phyloP scores from a whole-genome alignment of 2,113 vertebrate genomes.

The Hemiscyllium ocellatum region DNA sequence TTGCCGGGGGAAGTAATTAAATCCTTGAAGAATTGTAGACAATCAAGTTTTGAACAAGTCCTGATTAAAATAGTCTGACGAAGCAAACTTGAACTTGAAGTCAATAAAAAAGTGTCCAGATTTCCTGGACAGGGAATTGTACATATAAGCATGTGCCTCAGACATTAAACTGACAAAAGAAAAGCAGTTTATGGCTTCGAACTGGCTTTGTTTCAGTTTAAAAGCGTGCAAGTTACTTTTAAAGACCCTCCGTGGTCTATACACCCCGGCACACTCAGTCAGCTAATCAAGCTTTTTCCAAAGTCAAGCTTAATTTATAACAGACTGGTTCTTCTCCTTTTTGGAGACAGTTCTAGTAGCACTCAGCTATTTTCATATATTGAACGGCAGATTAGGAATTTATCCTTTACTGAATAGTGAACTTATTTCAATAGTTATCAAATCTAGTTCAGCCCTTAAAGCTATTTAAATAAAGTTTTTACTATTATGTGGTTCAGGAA shows the following conservation, averaged over 20 bases:
- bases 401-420: neutral
- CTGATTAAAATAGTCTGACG: constrained; percentile 62
- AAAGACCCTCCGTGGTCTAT: neutral
- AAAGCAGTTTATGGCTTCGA: constrained; percentile 46
- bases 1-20: neutral
- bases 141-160: constrained; percentile 51
- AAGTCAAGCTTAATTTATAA: neutral
- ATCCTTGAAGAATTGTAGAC: neutral
- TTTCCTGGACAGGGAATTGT: constrained; percentile 63
- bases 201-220: constrained; percentile 39
- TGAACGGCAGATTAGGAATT: neutral
- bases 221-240: constrained; percentile 10
- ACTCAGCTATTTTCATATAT: neutral
- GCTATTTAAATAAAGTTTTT: neutral
- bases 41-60: constrained; percentile 46
- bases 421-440: neutral
- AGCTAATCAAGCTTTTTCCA: neutral
- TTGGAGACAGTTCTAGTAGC: neutral
- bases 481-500: constrained; percentile 39
- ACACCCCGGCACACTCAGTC: neutral
- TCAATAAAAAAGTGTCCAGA: constrained; percentile 58
- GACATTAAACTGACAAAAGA: constrained; percentile 47
- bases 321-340: neutral
- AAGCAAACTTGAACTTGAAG: constrained; percentile 61
- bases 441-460: neutral